Base-by-base conservation (phyloP, 1,140 invertebrate species). In the Alviniconcha marisindica region DNA sequence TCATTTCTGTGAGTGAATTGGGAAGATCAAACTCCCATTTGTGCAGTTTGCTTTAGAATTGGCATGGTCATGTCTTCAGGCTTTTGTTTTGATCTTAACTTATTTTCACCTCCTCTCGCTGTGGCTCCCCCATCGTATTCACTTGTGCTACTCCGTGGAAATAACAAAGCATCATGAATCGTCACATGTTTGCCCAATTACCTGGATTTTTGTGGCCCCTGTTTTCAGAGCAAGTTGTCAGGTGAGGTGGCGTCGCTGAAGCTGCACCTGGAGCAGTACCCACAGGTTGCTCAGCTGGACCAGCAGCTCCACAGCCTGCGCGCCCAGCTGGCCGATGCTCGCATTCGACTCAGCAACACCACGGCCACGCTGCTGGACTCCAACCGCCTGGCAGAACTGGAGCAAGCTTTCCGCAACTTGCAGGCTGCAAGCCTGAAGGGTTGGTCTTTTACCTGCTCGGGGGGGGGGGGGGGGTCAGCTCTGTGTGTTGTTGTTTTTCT, bases 261-360 rank as follows among this genome's bases (percentile, higher is more conserved):
- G n/a, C 12, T 36, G 15, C n/a, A 42, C 12, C 54, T 80, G 33
- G 78, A 80, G 21, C 56, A 80, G 60, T 66, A 42, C 40, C 78
- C 78, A 33, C 56, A 80, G 40, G 40, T 66, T 1, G 42, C 60
- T 15, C 78, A 66, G 51, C 33, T 80, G 36, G 56, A 80, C 60
- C 54, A 80, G 3, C 28, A 80, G 56, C 60, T 80, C 1, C 56
- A 80, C 78, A 44, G 36, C 3, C 54, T 80, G 38, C 36, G 56
- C 18, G 78, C 78, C 1, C 78, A 80, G 38, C 56, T 80, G 56
- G n/a, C 56, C 0, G 78, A 80, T 44, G 78, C 78, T 28, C 78
- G 78, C 36, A 40, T 80, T 40, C 36, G 78, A n/a, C 78, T 80
- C 12, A 31, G 51, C 38, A 44, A 12, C 56, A 69, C 60, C 78